phyloP scores from a whole-genome alignment of 2,888 invertebrate species.

The Subacronicta megacephala region DNA sequence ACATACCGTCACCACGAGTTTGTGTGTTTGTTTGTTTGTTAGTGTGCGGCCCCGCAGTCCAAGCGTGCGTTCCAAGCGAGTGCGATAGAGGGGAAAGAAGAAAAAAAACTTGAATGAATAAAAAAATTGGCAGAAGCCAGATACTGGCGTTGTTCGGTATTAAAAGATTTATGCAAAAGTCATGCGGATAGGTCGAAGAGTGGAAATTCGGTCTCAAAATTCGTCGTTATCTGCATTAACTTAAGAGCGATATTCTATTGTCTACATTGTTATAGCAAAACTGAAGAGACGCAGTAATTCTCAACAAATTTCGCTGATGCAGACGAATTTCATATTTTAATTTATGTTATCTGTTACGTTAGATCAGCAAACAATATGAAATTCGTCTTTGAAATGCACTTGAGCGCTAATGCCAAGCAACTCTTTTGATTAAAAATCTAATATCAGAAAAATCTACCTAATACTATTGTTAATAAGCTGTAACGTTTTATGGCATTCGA shows the following conservation, averaged over 20 bases:
- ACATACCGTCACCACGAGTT: constrained; percentile 81
- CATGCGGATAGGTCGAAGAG: constrained; percentile 75
- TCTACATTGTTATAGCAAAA: constrained; percentile 51
- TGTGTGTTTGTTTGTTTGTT: constrained; percentile 80
- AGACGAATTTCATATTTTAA: constrained; percentile 49
- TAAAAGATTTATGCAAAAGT: constrained; percentile 64
- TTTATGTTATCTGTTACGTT: too few species aligned
- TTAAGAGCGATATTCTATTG: constrained; percentile 59
- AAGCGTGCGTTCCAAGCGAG: constrained; percentile 90
- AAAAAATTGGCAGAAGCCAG: constrained; percentile 66
- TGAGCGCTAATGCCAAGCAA: constrained; percentile 70
- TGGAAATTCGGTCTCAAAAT: constrained; percentile 51
- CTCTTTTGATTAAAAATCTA: constrained; percentile 50
- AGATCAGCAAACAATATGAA: constrained; percentile 32
- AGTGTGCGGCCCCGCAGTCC: constrained; percentile 86
- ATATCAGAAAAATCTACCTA: constrained; percentile 52
- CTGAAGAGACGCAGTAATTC: constrained; percentile 36
- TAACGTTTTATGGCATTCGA: constrained; percentile 42
- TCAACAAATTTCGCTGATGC: constrained; percentile 44
- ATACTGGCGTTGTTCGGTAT: constrained; percentile 49
- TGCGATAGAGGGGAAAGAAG: constrained; percentile 87
- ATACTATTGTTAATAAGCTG: constrained; percentile 52
- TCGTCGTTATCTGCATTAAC: constrained; percentile 48
- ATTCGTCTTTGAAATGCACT: constrained; percentile 45
- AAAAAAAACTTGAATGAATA: constrained; percentile 85